A percentile compares a stretch with the other conserved stretches of the same genome.
phyloP scores from a whole-genome alignment of 2,113 vertebrate species.

The Scomber japonicus region DNA sequence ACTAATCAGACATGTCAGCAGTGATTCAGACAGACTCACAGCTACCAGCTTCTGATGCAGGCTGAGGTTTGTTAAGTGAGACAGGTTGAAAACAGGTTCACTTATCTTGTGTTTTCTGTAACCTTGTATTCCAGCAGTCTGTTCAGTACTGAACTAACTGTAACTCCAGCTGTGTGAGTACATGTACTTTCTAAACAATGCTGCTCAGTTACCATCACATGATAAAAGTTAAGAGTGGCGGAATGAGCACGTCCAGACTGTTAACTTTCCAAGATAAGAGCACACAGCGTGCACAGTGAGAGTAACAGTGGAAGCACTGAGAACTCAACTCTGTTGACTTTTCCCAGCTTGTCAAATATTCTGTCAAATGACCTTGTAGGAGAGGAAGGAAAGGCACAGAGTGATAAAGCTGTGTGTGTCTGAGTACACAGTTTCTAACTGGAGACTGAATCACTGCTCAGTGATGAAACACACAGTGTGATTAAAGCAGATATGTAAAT shows the following conservation, averaged over 20 bases:
- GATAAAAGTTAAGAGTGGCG: background rate
- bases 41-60: too few species aligned
- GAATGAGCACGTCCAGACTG: background rate
- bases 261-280: conserved; percentile 7
- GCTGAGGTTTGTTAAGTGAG: too few species aligned
- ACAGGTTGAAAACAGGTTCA: too few species aligned
- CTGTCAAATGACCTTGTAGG: conserved; percentile 62
- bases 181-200: background rate
- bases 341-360: conserved; percentile 79
- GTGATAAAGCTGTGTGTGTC: background rate
- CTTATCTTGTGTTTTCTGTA: too few species aligned
- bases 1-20: too few species aligned
- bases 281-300: background rate
- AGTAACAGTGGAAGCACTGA: conserved; percentile 17
- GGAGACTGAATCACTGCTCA: background rate
- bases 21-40: too few species aligned
- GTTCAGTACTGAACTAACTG: too few species aligned
- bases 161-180: too few species aligned
- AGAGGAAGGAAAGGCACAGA: conserved; percentile 6
- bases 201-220: background rate
- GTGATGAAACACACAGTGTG: background rate
- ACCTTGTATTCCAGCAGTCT: too few species aligned
- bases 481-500: background rate
- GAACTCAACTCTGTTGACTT: conserved; percentile 76
- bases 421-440: conserved; percentile 15